Percentiles rank a stretch among this genome's conserved stretches.
Conservation (phyloP, 23 tunicate species). For the Ascidia mentula region DNA sequence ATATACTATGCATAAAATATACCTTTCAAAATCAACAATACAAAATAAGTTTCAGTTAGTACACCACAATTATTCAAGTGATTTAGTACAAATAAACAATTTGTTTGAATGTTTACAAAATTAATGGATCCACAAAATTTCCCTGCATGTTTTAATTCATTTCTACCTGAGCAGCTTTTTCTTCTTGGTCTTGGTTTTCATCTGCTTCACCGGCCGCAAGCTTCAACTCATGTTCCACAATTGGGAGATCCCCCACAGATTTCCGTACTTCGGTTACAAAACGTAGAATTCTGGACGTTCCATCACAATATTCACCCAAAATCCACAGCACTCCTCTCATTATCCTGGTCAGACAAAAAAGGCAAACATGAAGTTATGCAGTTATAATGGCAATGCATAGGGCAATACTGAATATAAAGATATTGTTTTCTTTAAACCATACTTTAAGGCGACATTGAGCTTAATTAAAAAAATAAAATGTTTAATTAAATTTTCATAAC, state of each 20-base stretch:
- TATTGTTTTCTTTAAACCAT: too few species aligned
- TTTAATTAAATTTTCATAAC: too few species aligned
- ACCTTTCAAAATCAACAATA: too few species aligned
- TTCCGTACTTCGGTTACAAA: conserved; percentile 84
- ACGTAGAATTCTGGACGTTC: conserved; percentile 44
- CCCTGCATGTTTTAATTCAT: too few species aligned
- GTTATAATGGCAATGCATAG: neutral
- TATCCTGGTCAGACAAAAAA: conserved; percentile 36
- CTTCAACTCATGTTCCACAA: conserved; percentile 85
- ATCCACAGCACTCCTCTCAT: conserved; percentile 96
- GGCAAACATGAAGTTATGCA: neutral
- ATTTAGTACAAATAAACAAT: too few species aligned
- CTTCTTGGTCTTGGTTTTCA: conserved; percentile 58
- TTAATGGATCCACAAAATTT: too few species aligned
- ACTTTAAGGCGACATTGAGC: neutral
- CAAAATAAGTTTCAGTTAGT: too few species aligned
- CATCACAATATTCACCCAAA: conserved; percentile 93
- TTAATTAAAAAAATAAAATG: too few species aligned
- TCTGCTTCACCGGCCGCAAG: conserved; percentile 91
- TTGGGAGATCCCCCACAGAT: conserved; percentile 93
- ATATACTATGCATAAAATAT: too few species aligned
- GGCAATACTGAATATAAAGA: neutral
- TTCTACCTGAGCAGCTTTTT: conserved; percentile 37
- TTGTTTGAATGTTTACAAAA: too few species aligned
- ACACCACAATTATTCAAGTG: too few species aligned